Evolutionary conservation across 2,797 vertebrate genomes (phyloP).

Genomic region (Kryptopterus vitreolus): DNA sequence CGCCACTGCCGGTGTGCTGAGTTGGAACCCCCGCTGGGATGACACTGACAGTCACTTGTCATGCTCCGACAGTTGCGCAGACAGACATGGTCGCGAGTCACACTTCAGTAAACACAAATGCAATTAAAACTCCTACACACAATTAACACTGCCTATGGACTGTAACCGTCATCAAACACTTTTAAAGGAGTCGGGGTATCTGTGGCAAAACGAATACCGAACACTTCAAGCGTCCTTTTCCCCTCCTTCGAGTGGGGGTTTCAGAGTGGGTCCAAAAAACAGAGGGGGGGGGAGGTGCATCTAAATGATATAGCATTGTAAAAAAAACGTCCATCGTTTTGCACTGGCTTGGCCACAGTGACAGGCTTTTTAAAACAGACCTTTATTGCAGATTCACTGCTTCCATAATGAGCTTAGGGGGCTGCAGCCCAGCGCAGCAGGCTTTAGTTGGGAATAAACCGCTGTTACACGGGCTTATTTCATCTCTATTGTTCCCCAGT

Average conservation of each 20-base stretch:
- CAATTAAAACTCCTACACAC: conserved; percentile 57
- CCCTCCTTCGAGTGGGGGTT: neutral
- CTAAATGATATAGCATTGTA: conserved; percentile 4
- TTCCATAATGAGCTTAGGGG: conserved; percentile 50
- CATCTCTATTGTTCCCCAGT: conserved; percentile 44
- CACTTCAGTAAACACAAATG: conserved; percentile 57
- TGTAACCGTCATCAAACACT: conserved; percentile 47
- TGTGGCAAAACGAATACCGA: conserved; percentile 21
- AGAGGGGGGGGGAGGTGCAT: conserved; percentile 7
- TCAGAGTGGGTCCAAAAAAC: conserved; percentile 16
- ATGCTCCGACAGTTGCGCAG: conserved; percentile 63
- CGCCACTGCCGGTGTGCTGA: conserved; percentile 34
- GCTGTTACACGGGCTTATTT: conserved; percentile 55
- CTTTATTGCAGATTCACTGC: conserved; percentile 38
- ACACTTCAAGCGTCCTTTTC: neutral
- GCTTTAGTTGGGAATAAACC: conserved; percentile 57
- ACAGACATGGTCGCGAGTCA: conserved; percentile 57
- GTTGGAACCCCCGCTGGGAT: conserved; percentile 60
- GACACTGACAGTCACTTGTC: conserved; percentile 72
- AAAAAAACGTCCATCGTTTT: conserved; percentile 18
- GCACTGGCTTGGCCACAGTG: conserved; percentile 30
- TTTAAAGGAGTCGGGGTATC: conserved; percentile 45
- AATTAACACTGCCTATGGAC: conserved; percentile 55
- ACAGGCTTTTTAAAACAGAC: conserved; percentile 40
- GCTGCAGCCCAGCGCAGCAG: conserved; percentile 29